These are phyloP conservation scores for Diglossa cyanea DNA, from an alignment of 2,797 vertebrate species.

Conservation along the genomic window DNA sequence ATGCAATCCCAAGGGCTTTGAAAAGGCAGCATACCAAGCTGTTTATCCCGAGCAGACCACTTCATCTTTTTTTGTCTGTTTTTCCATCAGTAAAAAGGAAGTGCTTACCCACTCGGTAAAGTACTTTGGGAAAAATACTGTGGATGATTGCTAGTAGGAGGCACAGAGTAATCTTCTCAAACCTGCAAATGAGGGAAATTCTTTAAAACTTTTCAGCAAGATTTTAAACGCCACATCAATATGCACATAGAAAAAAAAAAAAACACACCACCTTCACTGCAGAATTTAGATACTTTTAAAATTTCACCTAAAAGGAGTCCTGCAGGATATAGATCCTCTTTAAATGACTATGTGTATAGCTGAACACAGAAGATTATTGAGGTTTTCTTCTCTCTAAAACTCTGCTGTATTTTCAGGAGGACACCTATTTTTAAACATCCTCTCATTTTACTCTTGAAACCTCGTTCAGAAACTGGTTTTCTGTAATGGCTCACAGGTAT, in stretches of 20 bases:
- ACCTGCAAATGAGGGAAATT: not conserved
- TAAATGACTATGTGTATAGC: not conserved
- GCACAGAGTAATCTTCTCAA: conserved; percentile 3
- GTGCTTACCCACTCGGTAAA: not conserved
- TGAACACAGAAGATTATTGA: not conserved
- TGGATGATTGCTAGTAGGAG: conserved; percentile 18
- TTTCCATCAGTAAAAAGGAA: conserved; percentile 33
- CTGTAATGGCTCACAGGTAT: conserved; percentile 22
- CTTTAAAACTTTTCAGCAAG: not conserved
- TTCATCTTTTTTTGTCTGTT: not conserved
- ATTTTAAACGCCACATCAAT: not conserved
- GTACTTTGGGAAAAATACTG: not conserved
- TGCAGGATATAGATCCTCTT: not conserved
- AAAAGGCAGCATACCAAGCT: not conserved
- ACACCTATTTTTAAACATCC: conserved; percentile 19
- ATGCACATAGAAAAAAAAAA: not conserved
- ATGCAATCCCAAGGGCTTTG: not conserved
- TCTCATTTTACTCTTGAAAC: not conserved
- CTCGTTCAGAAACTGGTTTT: not conserved
- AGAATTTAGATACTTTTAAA: not conserved
- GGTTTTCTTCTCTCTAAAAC: not conserved
- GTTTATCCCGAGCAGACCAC: not conserved
- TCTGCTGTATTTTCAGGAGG: not conserved
- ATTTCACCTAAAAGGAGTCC: not conserved
- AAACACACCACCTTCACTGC: not conserved